Evolutionary conservation across 2,113 vertebrate species (phyloP).

Genomic region (Apus apus): DNA sequence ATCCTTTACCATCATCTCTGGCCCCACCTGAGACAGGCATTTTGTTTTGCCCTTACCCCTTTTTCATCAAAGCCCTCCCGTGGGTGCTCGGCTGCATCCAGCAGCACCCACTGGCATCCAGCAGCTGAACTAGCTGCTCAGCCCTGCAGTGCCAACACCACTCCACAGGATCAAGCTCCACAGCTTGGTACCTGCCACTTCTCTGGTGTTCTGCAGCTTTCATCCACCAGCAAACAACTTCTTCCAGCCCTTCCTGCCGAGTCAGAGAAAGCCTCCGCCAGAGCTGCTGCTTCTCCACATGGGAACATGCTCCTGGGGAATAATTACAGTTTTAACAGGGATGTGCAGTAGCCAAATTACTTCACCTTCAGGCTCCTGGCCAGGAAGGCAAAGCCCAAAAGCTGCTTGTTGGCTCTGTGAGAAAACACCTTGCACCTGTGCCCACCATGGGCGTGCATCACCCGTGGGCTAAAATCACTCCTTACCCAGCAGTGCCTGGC

Average conservation of each 20-base stretch:
- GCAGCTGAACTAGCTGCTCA: not conserved
- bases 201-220: not conserved
- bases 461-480: not conserved
- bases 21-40: not conserved
- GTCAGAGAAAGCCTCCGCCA: not conserved
- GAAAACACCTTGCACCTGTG: not conserved
- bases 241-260: conserved; percentile 19
- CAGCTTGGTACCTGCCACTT: not conserved
- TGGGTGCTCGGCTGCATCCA: fast-evolving
- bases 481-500: fast-evolving
- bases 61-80: not conserved
- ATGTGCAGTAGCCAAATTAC: conserved; percentile 25
- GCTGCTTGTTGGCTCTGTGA: not conserved
- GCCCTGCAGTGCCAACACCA: fast-evolving
- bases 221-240: not conserved
- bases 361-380: conserved; percentile 34
- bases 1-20: not conserved
- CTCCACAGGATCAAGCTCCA: not conserved
- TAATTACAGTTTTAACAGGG: conserved; percentile 38
- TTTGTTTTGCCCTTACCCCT: not conserved
- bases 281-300: conserved; percentile 32
- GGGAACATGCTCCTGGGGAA: conserved; percentile 7
- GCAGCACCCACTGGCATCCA: not conserved
- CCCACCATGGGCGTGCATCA: not conserved
- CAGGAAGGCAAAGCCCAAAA: conserved; percentile 35